A percentile compares a stretch with the other conserved stretches of the same genome.
These are phyloP conservation scores for Nerophis lumbriciformis DNA, from an alignment of 2,113 vertebrate genomes.

Conservation along the genomic window DNA sequence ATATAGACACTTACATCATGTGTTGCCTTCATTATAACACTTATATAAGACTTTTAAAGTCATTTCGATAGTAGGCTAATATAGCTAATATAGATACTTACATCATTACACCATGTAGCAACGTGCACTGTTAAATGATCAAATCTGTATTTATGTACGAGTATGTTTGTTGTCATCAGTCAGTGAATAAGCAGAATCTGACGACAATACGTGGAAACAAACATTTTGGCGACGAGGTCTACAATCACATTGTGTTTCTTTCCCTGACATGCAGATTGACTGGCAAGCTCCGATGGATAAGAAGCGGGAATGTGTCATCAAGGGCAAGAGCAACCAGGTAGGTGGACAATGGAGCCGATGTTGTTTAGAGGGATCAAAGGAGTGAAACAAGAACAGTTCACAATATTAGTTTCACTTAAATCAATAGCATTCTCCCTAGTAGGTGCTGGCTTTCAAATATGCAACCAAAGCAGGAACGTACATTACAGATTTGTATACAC, in stretches of 20 bases:
- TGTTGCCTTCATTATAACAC: no score
- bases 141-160: no score
- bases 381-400: no score
- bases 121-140: no score
- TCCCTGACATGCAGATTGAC: slow-evolving; percentile 62
- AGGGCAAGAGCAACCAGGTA: slow-evolving; percentile 79
- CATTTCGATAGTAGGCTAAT: no score
- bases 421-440: slow-evolving; percentile 35
- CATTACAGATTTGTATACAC: not conserved
- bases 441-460: slow-evolving; percentile 29
- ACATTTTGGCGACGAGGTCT: not conserved
- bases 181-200: not conserved
- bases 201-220: not conserved
- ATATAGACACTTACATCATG: no score
- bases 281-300: slow-evolving; percentile 74
- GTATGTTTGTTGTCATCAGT: no score
- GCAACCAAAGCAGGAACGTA: slow-evolving; percentile 55
- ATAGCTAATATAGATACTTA: no score
- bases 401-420: slow-evolving; percentile 23
- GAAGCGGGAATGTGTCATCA: slow-evolving; percentile 71
- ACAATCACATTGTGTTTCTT: slow-evolving; percentile 12
- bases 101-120: no score
- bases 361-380: not conserved
- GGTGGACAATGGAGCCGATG: not conserved
- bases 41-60: no score